Base-by-base conservation (phyloP, 2,113 vertebrate genomes). In the Oncorhynchus mykiss region DNA sequence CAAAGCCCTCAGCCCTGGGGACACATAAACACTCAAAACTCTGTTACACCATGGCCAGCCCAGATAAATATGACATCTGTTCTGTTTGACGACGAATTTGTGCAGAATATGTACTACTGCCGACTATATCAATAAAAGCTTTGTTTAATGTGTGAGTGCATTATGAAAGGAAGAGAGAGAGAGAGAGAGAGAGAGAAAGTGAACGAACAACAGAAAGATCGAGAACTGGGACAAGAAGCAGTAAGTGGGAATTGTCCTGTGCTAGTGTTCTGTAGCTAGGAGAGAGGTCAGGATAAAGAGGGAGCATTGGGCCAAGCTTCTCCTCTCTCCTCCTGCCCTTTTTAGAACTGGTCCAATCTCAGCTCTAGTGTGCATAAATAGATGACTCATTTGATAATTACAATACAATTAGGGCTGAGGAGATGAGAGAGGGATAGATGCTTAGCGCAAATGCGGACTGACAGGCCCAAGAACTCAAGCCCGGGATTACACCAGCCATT, bases 381-480 rank as follows among this genome's bases (percentile, higher is more conserved):
- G 83, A 93, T 80, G 81, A 78, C 84, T 93, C 92, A 94, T 54
- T 92, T 92, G 88, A 87, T 92, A 92, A 92, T 92, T 91, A 90
- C 90, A 92, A 92, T 91, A 91, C 90, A 93, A 92, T 94, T 91
- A 92, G 88, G 79, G 84, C 78, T 88, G 90, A 93, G 87, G 84
- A 87, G 88, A 91, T 88, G 88, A 91, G 88, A 73, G 86, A 88
- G 85, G 90, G 83, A 88, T 90, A 91, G 87, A 88, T 84, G 88
- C 91, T 92, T 90, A 91, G 87, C 85, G 85, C 88, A 91, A 93
- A 93, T 91, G 85, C 89, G 81, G 87, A 91, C 82, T 91, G 93
- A 90, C 91, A 90, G 90, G 90, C 85, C 86, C 82, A 79, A 88
- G 85, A 80, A 80, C 77, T 70, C 76, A 78, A 84, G 86, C 82